These are phyloP conservation scores for Odontocolon sp. DNA, from an alignment of 2,888 invertebrate genomes.

Conservation along the genomic window DNA sequence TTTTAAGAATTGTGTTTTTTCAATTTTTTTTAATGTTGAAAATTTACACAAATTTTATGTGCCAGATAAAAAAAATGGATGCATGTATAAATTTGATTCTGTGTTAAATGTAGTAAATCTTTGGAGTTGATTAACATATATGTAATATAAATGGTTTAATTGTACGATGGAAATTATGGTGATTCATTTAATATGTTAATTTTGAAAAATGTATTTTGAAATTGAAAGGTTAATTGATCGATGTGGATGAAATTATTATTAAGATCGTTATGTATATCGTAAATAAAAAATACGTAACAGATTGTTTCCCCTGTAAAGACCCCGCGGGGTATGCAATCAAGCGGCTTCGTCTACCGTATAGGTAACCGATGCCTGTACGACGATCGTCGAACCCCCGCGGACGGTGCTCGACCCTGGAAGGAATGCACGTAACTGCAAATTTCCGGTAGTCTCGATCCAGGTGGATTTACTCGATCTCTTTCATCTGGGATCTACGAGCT, in stretches of 20 bases:
- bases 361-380: conserved; percentile 54
- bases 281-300: conserved; percentile 10
- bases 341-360: conserved; percentile 15
- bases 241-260: neutral
- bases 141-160: too few relatives aligned
- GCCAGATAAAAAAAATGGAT: too few relatives aligned
- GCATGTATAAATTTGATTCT: too few relatives aligned
- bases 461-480: conserved; percentile 44
- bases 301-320: neutral
- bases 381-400: conserved; percentile 65
- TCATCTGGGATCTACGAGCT: conserved; percentile 31
- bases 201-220: too few relatives aligned
- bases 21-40: too few relatives aligned
- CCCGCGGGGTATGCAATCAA: conserved; percentile 1
- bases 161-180: too few relatives aligned
- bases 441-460: conserved; percentile 70
- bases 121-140: too few relatives aligned
- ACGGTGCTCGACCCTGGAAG: conserved; percentile 70
- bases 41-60: too few relatives aligned
- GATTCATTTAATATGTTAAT: too few relatives aligned
- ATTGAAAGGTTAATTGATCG: too few relatives aligned
- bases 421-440: conserved; percentile 77
- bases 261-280: neutral
- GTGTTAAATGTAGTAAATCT: too few relatives aligned
- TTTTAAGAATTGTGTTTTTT: too few relatives aligned